Base-by-base conservation (phyloP, 2,888 invertebrate species). In the Polydesmus complanatus region DNA sequence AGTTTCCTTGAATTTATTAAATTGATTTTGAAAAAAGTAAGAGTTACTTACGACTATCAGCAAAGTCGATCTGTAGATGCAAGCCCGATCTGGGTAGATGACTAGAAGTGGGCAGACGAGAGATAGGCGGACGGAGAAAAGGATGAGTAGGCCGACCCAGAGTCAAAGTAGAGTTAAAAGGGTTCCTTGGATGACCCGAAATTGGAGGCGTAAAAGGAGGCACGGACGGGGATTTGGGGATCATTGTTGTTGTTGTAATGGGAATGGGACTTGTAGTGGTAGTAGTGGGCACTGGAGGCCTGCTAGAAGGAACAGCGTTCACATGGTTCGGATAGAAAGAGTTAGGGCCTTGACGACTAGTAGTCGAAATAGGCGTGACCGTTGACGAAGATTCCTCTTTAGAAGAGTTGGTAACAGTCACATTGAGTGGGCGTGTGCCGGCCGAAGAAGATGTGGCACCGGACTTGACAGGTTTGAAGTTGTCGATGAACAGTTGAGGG, bases 41-140 rank as follows among this genome's bases (percentile, higher is more conserved):
- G n/a, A 22, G n/a, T 3, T 47, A 60, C 60, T 60, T 60, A 60
- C 60, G 60, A 48, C 60, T 60, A 47, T 60, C 60, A 23, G 37
- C 54, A 48, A 60, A 60, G 54, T 60, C 60, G 37, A 60, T 54
- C 27, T 60, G 60, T 22, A 54, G 52, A 14, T 54, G 55, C 23
- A 60, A 23, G 8, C n/a, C 18, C 14, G 27, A 47, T 22, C 47
- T 19, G 3, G 56, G 5, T 19, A 18, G 56, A 11, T 27, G 56
- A 8, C 54, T 26, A 55, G 54, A 47, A 26, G 52, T 18, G 8
- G 27, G 21, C 25, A 51, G 8, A 5, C 51, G 21, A 21, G 8
- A 51, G 3, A 53, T 26, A 18, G 60, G 60, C 3, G 60, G 60
- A 27, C 54, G 48, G 1, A 60, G 25, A 25, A 60, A 60, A 47